phyloP scores from a whole-genome alignment of 2,797 vertebrate species.

The Anomalospiza imberbis region DNA sequence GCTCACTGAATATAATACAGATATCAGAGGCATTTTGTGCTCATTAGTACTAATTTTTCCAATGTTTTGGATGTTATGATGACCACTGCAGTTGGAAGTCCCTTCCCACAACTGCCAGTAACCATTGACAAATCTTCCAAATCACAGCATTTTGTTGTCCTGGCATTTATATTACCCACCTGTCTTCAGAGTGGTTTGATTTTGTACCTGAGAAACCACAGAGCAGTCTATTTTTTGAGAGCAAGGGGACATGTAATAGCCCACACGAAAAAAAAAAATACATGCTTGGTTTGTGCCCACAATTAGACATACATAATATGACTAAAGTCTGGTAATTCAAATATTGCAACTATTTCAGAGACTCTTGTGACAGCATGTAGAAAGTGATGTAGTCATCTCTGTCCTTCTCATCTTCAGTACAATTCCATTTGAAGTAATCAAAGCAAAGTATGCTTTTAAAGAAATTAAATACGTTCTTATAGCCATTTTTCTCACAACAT shows the following conservation, averaged over 20 bases:
- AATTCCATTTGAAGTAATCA: neutral
- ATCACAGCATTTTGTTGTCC: neutral
- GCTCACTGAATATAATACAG: neutral
- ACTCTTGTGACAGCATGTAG: neutral
- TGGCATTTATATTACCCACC: neutral
- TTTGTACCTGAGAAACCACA: neutral
- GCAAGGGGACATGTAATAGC: accelerated
- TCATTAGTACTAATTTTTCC: neutral
- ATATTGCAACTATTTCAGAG: neutral
- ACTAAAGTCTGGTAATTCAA: neutral
- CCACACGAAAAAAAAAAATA: neutral
- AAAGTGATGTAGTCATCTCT: neutral
- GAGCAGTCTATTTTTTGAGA: neutral
- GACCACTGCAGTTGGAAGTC: neutral
- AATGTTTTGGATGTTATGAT: neutral
- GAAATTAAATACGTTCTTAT: neutral
- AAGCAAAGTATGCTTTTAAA: neutral
- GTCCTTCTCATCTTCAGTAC: neutral
- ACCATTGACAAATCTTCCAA: neutral
- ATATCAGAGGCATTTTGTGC: neutral
- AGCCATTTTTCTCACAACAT: neutral
- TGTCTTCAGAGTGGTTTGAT: neutral
- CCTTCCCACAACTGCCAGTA: neutral
- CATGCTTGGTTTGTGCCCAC: neutral
- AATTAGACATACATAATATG: neutral